These are phyloP conservation scores for Zaprionus gabonicus DNA, from an alignment of 1,140 invertebrate genomes.

Conservation along the genomic window DNA sequence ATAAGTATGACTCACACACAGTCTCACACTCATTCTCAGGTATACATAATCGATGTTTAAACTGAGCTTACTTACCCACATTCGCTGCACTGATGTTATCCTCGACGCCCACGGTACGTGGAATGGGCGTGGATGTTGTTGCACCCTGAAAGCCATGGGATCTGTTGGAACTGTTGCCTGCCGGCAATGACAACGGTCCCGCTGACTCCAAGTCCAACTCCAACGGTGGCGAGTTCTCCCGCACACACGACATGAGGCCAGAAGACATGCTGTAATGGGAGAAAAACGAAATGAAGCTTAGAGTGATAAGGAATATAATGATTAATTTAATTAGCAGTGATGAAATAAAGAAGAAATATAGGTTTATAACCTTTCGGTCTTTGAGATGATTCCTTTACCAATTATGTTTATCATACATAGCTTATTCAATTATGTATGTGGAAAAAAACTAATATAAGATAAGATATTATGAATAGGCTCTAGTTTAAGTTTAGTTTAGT, in stretches of 20 bases:
- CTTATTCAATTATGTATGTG: too few species aligned
- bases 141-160: constrained; percentile 51
- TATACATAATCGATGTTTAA: constrained; percentile 13
- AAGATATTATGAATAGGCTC: too few species aligned
- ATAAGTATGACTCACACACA: constrained; percentile 8
- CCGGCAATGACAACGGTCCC: constrained; percentile 76
- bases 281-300: background rate
- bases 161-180: constrained; percentile 37
- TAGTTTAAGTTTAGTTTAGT: too few species aligned
- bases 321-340: too few species aligned
- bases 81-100: constrained; percentile 50
- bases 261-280: constrained; percentile 81
- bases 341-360: too few species aligned
- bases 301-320: too few species aligned
- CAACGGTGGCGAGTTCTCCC: constrained; percentile 85
- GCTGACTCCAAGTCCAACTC: constrained; percentile 65
- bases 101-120: constrained; percentile 46
- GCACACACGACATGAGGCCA: constrained; percentile 86
- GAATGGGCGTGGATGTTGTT: constrained; percentile 66
- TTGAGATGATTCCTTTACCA: too few species aligned
- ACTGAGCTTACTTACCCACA: constrained; percentile 55
- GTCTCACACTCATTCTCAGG: constrained; percentile 6
- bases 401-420: too few species aligned
- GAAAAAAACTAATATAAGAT: too few species aligned
- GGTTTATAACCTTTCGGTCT: too few species aligned